Base-by-base conservation (phyloP, 2,797 vertebrate species). In the Pseudochirops corinnae region DNA sequence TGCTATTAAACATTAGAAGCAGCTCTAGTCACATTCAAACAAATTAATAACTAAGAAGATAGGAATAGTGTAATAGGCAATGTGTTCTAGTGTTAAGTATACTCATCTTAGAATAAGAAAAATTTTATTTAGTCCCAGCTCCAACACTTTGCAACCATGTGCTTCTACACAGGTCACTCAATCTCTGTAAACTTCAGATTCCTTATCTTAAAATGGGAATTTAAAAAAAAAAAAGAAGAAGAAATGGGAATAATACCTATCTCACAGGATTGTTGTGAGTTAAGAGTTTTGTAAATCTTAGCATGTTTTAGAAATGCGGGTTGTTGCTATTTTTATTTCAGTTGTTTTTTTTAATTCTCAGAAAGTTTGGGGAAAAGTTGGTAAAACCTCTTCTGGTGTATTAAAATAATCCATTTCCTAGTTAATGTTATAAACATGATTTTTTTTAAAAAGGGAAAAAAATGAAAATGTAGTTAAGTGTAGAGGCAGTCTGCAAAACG, bases 1-100 rank as follows among this genome's bases (percentile, higher is more conserved):
- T 12, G 92, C 92, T 92, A 93, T 95, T 87, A 92, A 94, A 95
- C 93, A 16, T 90, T 11, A 96, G 13, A 46, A 92, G 26, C 26
- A 93, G 31, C 3, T 94, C 58, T 1, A n/a, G 62, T 95, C 90
- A 90, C 31, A 93, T 95, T 94, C 90, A 91, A 55, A 46, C 55
- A 33, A 95, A 50, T 53, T 91, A n/a, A 52, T 57, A 55, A 50
- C 26, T 24, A 82, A 90, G 52, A 96, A 92, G 90, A 33, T 29
- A 60, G 29, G 26, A 92, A 58, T 0, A 21, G 6, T 2, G 0
- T 39, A 82, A 82, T 82, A 39, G n/a, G 62, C 33, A 67, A 67
- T n/a, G 4, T 74, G 16, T 39, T 74, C 67, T 74, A 7, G 67
- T 74, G 33, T 74, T 74, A 62, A 33, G 7, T 39, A 18, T 46